Evolutionary conservation across 2,888 invertebrate genomes (phyloP), one percentile per base, ranked within the genome.

Genomic region (Pandemis heparana): DNA sequence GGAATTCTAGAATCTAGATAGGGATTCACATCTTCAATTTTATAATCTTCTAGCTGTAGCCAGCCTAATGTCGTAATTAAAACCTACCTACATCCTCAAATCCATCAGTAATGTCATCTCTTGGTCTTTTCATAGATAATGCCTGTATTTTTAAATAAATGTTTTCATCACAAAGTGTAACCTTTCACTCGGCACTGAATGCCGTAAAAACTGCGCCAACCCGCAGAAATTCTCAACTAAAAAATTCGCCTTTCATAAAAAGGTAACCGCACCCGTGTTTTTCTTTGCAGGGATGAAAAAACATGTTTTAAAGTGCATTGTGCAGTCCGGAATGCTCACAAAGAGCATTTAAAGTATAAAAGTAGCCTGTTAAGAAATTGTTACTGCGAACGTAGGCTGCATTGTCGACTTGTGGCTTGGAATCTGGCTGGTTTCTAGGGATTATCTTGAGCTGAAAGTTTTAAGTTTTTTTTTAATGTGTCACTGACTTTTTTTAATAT

Each of bases 221-320:
- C 43, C 32, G 23, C 46, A 23, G 43, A 46, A 60, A 60, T n/a
- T 38, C 38, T 10, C 56, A 56, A 43, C 53, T 63, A 59, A 73
- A 73, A 59, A 63, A 68, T 56, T 39, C 53, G 46, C 68, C 56
- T 72, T 71, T 68, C 62, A 72, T 68, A 53, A 53, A 51, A 53
- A 53, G 53, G 53, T 53, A 53, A 6, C 18, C 48, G 14, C 38
- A 16, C 62, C 63, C 63, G 63, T 67, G 62, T 62, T 72, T 71
- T 43, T 66, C 53, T 67, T 72, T 59, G 38, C 41, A 18, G 23
- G 46, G 56, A 48, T 63, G 51, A 39, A 73, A 62, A 73, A 68
- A 68, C 62, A 48, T 32, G 59, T 73, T 73, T 10, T 46, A 63
- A 72, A 73, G 63, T 64, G 68, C 63, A 73, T 64, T 64, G 48